Evolutionary conservation across 2,888 invertebrate genomes (phyloP).

Genomic region (Callyntrura sp.): DNA sequence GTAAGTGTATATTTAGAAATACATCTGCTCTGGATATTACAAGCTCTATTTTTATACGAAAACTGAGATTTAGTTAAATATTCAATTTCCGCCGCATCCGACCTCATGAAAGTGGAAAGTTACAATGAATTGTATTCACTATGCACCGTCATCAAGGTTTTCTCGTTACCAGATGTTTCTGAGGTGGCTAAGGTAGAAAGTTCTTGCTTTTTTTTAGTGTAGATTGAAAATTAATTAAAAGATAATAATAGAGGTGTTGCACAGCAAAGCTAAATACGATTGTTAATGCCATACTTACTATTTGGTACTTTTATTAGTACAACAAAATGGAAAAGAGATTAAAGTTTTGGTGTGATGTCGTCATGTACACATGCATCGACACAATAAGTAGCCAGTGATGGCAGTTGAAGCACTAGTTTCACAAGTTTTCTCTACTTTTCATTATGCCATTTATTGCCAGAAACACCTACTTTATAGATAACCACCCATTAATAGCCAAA

Average conservation of each 20-base stretch:
- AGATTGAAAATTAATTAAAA: conserved; percentile 42
- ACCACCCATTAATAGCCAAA: conserved; percentile 6
- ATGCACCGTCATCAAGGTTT: not conserved
- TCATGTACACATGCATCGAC: conserved; percentile 1
- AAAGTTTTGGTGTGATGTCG: not conserved
- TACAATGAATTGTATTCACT: not conserved
- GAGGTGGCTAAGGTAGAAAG: not conserved
- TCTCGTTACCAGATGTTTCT: conserved; percentile 1
- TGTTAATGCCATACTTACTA: not conserved
- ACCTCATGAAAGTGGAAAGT: not conserved
- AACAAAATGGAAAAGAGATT: not conserved
- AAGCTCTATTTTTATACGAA: conserved; percentile 12
- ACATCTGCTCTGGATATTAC: conserved; percentile 21
- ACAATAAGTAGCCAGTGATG: not conserved
- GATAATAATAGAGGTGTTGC: conserved; percentile 3
- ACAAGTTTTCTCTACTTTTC: not conserved
- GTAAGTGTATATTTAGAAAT: not conserved
- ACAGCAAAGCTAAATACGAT: not conserved
- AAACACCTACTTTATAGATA: not conserved
- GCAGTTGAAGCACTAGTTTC: not conserved
- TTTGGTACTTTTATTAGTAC: conserved; percentile 2
- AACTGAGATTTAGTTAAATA: conserved; percentile 17
- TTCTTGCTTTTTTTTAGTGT: conserved; percentile 6
- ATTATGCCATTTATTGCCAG: not conserved
- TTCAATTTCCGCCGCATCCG: conserved; percentile 3